Conservation (phyloP, 2,113 vertebrate species). For the Corydoras sp. region DNA sequence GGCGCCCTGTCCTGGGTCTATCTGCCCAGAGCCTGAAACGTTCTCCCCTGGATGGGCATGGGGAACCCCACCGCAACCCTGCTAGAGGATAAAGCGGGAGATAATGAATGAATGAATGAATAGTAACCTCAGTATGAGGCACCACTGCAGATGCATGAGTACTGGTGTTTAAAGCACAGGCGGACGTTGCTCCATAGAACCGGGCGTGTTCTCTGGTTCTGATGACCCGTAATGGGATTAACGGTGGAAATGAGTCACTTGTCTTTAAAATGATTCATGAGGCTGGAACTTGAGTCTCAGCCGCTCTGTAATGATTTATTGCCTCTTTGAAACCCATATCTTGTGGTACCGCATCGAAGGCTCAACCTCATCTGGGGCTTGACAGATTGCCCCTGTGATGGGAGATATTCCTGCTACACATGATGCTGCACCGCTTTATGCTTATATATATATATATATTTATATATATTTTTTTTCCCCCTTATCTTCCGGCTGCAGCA, state of each 20-base stretch:
- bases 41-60: too few relatives aligned
- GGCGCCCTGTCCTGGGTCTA: too few relatives aligned
- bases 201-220: too few relatives aligned
- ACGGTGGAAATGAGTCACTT: constrained; percentile 6
- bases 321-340: constrained; percentile 44
- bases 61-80: too few relatives aligned
- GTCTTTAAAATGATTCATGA: constrained; percentile 41
- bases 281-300: constrained; percentile 24
- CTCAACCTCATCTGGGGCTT: constrained; percentile 37
- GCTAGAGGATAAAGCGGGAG: too few relatives aligned
- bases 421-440: constrained; percentile 16
- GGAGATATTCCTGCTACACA: constrained; percentile 7
- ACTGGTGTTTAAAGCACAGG: too few relatives aligned
- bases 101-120: too few relatives aligned
- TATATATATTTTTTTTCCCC: not conserved
- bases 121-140: too few relatives aligned
- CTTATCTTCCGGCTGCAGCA: constrained; percentile 23
- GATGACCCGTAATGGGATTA: not conserved
- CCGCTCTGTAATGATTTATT: constrained; percentile 44
- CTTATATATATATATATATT: not conserved
- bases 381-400: constrained; percentile 42
- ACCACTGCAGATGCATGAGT: too few relatives aligned
- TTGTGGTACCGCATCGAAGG: constrained; percentile 33
- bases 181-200: too few relatives aligned
- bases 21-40: too few relatives aligned